Evolutionary conservation across 2,888 invertebrate species (phyloP).

Genomic region (Leptinotarsa tumamoca): DNA sequence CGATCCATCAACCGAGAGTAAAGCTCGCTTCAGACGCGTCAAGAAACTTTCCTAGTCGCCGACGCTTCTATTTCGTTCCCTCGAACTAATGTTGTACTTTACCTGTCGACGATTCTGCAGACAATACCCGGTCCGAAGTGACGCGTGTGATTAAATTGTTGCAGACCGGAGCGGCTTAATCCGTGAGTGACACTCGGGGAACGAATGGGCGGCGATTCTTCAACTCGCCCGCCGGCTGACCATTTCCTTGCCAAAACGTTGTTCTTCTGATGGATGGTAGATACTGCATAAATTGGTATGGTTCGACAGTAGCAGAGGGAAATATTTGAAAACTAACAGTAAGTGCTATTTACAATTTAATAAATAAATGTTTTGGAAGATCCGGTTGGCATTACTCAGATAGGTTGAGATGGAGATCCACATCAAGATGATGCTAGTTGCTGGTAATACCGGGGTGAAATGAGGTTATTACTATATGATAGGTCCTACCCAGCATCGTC

Average conservation of each 20-base stretch:
- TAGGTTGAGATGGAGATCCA: no score
- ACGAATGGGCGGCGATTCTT: conserved; percentile 19
- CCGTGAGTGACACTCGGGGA: conserved; percentile 53
- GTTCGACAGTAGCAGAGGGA: no score
- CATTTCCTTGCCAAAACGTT: conserved; percentile 8
- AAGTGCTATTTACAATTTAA: no score
- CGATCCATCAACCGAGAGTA: conserved; percentile 8
- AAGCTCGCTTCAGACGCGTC: background rate
- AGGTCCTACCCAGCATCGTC: no score
- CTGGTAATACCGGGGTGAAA: no score
- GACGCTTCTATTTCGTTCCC: conserved; percentile 13
- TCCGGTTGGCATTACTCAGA: no score
- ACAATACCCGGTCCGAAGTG: conserved; percentile 44
- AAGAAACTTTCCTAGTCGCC: background rate
- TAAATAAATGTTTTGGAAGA: no score
- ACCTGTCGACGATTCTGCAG: conserved; percentile 43
- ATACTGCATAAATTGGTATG: background rate
- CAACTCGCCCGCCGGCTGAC: background rate
- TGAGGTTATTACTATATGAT: no score
- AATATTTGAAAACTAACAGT: no score
- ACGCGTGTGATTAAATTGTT: conserved; percentile 52
- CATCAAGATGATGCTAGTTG: no score
- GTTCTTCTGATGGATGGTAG: background rate
- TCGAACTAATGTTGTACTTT: conserved; percentile 31
- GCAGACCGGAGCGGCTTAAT: conserved; percentile 52